Evolutionary conservation across 1,140 invertebrate species (phyloP), one percentile per base, ranked within the genome.

Genomic region (Anastrepha obliqua): DNA sequence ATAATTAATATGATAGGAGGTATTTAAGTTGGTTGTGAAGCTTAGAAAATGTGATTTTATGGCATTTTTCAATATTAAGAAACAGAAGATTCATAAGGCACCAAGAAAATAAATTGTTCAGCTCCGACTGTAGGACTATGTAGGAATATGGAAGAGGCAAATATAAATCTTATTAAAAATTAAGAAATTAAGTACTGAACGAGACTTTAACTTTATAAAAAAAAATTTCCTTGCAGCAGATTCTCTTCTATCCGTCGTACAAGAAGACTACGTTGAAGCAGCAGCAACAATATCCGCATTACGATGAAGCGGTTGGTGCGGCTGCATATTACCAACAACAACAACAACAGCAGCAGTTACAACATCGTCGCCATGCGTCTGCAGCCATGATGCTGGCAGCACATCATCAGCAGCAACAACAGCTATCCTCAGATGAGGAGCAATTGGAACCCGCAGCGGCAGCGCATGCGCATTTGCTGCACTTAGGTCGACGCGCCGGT

Each of bases 191-290:
- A 6, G 6, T 55, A 8, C 0, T 55, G 51, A 55, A 55, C 51
- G 51, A 6, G 29, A 29, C 29, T 29, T 29, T 0, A 29, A 29
- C 0, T 29, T 29, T 29, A 29, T 29, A 29, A 29, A 29, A 29
- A n/a, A 55, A 39, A 44, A 39, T 81, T 81, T 13, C 11, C 13
- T 74, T 74, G 13, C 42, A 88, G 58, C 87, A 88, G 74, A 89
- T 89, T 85, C 85, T 91, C 42, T 92, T 93, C 70, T 93, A 93
- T 88, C 92, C 92, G 51, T 93, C 92, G 67, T 93, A 93, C 64
- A 93, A 95, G 93, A 93, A 95, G 93, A 90, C 93, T 93, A 90
- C 91, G 93, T 62, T 89, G 44, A 87, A 89, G 67, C 89, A 94
- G 85, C 92, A 90, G 78, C 89, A 89, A 87, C 44, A 89, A 17